Conservation (phyloP, 2,888 invertebrate species). For the Philonicus albiceps region DNA sequence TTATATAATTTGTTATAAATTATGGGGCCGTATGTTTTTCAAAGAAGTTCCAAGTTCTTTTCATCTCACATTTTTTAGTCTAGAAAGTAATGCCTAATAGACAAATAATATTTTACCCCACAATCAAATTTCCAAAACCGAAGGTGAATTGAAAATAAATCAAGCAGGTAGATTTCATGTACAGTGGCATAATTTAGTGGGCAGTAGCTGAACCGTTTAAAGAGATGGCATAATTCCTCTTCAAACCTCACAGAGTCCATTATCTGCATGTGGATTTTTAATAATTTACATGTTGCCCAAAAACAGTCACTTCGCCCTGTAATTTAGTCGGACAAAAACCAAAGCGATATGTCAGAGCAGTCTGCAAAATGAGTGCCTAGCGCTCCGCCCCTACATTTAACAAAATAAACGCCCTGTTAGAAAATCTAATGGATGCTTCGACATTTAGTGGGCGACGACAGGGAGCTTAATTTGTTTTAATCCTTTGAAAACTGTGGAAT, state of each 20-base stretch:
- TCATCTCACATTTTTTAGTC: too few relatives aligned
- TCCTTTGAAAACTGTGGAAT: conserved; percentile 16
- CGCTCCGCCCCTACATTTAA: neutral
- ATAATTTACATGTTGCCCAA: neutral
- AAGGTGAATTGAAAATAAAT: neutral
- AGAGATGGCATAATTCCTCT: neutral
- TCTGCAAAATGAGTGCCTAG: neutral
- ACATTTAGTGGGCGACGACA: neutral
- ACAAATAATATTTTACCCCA: too few relatives aligned
- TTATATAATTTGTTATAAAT: too few relatives aligned
- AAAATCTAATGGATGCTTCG: conserved; percentile 25
- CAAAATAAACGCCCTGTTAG: conserved; percentile 2
- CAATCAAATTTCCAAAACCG: neutral
- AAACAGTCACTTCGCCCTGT: neutral
- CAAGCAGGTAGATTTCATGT: neutral
- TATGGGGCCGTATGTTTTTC: too few relatives aligned
- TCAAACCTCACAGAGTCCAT: neutral
- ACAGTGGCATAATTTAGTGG: neutral
- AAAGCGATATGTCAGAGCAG: neutral
- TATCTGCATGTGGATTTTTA: neutral
- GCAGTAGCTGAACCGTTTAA: neutral
- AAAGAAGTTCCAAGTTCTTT: too few relatives aligned
- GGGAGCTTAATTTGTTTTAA: conserved; percentile 28
- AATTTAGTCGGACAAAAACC: neutral
- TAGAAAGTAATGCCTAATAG: too few relatives aligned